These are phyloP conservation scores for Crematogaster levior DNA, from an alignment of 2,888 invertebrate genomes.

Conservation along the genomic window DNA sequence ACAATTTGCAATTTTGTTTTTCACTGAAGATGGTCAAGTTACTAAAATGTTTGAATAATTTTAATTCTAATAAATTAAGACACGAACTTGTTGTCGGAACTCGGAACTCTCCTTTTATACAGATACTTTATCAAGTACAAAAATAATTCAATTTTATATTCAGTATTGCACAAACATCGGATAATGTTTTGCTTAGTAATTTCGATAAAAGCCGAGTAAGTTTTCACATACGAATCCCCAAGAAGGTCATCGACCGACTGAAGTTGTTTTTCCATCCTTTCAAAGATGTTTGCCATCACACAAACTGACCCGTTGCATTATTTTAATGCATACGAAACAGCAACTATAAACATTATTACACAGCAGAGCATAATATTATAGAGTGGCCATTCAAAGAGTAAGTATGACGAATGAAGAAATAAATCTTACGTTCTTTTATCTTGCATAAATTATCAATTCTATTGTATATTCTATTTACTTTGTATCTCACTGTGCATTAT, in stretches of 20 bases:
- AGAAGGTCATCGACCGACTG: constrained; percentile 20
- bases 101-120: no score
- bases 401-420: background rate
- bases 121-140: background rate
- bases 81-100: no score
- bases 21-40: no score
- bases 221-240: constrained; percentile 11
- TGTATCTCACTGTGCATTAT: background rate
- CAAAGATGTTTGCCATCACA: constrained; percentile 18
- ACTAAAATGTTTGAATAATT: no score
- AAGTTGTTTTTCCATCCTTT: constrained; percentile 12
- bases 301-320: constrained; percentile 30
- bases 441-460: background rate
- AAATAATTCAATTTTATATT: constrained; percentile 21
- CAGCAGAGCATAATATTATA: constrained; percentile 15
- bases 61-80: no score
- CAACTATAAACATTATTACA: background rate
- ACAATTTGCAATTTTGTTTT: no score
- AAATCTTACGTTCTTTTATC: background rate
- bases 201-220: constrained; percentile 43
- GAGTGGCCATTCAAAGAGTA: background rate
- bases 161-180: background rate
- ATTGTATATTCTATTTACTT: no score
- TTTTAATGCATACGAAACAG: background rate
- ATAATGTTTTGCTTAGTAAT: constrained; percentile 23